phyloP scores from a whole-genome alignment of 2,797 vertebrate species.

The Lemur catta region DNA sequence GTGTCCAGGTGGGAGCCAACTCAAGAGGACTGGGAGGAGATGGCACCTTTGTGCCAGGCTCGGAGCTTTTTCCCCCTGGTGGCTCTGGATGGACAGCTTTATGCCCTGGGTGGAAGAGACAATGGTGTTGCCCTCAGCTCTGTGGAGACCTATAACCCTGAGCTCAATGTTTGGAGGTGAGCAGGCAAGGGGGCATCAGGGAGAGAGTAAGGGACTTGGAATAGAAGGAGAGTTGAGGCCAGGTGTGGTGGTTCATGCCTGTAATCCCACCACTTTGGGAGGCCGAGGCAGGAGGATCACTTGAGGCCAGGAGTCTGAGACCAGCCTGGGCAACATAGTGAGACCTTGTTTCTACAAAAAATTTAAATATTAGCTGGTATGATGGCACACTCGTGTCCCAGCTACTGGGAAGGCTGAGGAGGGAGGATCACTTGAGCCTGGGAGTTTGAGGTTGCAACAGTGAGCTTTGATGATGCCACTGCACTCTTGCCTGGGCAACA shows the following conservation, averaged over 20 bases:
- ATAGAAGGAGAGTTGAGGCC: not conserved
- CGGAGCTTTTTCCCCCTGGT: conserved; percentile 86
- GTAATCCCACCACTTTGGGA: not conserved
- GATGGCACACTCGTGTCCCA: not conserved
- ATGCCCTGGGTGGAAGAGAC: conserved; percentile 85
- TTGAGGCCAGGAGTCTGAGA: not conserved
- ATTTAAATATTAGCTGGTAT: not conserved
- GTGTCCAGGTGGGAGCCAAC: conserved; percentile 80
- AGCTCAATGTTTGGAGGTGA: conserved; percentile 86
- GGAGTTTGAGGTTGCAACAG: not conserved
- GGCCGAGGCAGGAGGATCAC: not conserved
- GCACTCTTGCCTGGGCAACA: not conserved
- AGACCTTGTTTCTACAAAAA: not conserved
- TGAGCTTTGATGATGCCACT: not conserved
- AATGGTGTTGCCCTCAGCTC: conserved; percentile 82
- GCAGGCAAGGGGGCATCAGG: not conserved
- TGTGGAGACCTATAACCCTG: conserved; percentile 86
- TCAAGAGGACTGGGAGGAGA: conserved; percentile 82
- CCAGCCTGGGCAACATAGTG: not conserved
- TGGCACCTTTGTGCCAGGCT: conserved; percentile 85
- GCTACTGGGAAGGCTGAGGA: not conserved
- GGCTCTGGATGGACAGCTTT: conserved; percentile 82
- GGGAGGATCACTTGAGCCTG: not conserved
- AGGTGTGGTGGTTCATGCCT: not conserved
- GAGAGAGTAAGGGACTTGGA: not conserved